A percentile compares a stretch with the other conserved stretches of the same genome.
phyloP scores from a whole-genome alignment of 2,888 invertebrate genomes.

The Drosophila anomelani region DNA sequence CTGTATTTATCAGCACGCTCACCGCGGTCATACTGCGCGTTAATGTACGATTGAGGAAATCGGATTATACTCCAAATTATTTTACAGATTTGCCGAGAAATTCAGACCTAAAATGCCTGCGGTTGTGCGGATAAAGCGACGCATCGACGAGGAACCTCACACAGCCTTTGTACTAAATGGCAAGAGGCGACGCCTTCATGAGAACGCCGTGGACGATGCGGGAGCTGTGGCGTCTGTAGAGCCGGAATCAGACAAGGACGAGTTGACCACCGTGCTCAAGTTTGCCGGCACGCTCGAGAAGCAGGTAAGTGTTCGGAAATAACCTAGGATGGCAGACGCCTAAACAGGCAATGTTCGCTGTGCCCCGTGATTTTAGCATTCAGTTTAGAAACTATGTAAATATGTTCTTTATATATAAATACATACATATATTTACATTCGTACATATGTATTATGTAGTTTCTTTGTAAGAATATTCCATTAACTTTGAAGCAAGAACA shows the following conservation, averaged over 20 bases:
- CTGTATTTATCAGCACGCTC: constrained; percentile 5
- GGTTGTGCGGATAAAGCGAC: constrained; percentile 90
- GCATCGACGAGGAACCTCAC: constrained; percentile 89
- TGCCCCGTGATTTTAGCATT: background rate
- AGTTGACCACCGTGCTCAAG: constrained; percentile 87
- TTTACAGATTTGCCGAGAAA: constrained; percentile 1
- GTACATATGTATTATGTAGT: background rate
- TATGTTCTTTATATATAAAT: background rate
- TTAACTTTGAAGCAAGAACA: background rate
- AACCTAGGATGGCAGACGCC: background rate
- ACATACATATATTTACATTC: background rate
- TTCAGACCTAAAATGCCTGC: constrained; percentile 84
- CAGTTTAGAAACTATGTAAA: background rate
- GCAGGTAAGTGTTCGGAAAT: constrained; percentile 86
- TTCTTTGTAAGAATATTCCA: background rate
- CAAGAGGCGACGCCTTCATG: constrained; percentile 88
- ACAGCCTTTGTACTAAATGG: constrained; percentile 90
- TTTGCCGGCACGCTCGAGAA: constrained; percentile 90
- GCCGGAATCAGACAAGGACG: constrained; percentile 51
- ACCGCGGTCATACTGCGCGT: constrained; percentile 23
- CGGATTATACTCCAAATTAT: background rate
- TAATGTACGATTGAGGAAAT: constrained; percentile 1
- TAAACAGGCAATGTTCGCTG: background rate
- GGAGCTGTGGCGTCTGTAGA: constrained; percentile 14
- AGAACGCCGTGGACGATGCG: constrained; percentile 32